A percentile compares a stretch with the other conserved stretches of the same genome.
Evolutionary conservation across 2,113 vertebrate species (phyloP).

Genomic region (Pholis gunnellus): DNA sequence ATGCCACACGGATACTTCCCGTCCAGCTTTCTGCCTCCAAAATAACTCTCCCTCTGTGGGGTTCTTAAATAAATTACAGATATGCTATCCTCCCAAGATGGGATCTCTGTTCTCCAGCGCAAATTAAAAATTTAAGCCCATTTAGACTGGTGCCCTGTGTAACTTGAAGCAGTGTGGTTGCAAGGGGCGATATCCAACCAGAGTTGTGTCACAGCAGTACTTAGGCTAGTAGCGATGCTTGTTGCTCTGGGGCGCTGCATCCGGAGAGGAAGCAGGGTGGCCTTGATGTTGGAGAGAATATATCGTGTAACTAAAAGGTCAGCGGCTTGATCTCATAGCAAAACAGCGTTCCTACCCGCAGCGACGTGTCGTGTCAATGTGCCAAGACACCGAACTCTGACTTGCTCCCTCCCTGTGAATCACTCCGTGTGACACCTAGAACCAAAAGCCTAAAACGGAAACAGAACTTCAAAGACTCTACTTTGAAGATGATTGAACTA

Average conservation of each 20-base stretch:
- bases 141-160: conserved; percentile 79
- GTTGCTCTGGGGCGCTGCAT: conserved; percentile 59
- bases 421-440: conserved; percentile 5
- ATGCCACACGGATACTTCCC: conserved; percentile 72
- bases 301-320: conserved; percentile 59
- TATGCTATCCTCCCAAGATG: conserved; percentile 82
- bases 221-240: conserved; percentile 55
- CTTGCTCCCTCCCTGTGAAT: conserved; percentile 26
- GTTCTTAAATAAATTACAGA: conserved; percentile 83
- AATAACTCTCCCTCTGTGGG: conserved; percentile 70
- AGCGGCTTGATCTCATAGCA: conserved; percentile 39
- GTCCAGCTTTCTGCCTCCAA: conserved; percentile 68
- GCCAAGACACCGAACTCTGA: conserved; percentile 36
- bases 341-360: conserved; percentile 39
- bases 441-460: conserved; percentile 29
- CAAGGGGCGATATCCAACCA: conserved; percentile 67
- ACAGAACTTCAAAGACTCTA: conserved; percentile 35
- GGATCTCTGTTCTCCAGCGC: conserved; percentile 79
- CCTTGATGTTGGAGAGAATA: conserved; percentile 52
- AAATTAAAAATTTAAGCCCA: conserved; percentile 85
- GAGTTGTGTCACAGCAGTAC: conserved; percentile 65
- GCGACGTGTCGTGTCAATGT: conserved; percentile 48
- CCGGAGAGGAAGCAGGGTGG: conserved; percentile 44
- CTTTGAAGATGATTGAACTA: conserved; percentile 54
- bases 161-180: conserved; percentile 78